These are phyloP conservation scores for Andrena flavipes DNA, from an alignment of 2,888 invertebrate genomes.

Conservation along the genomic window DNA sequence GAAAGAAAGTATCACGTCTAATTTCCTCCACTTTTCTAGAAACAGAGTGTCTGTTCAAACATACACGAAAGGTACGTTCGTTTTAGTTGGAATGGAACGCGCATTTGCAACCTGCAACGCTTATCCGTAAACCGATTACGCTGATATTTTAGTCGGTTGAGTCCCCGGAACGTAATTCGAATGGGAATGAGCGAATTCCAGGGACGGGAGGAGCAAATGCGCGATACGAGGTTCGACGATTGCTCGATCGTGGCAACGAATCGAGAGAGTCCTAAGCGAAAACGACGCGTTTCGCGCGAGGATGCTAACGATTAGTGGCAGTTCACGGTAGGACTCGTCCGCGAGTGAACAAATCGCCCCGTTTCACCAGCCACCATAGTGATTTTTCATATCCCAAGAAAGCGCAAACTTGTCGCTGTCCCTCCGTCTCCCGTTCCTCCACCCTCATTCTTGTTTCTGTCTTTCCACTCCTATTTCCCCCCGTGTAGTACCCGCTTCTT, in stretches of 20 bases:
- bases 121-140: slow-evolving; percentile 23
- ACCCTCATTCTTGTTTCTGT: slow-evolving; percentile 30
- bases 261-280: slow-evolving; percentile 19
- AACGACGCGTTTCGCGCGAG: slow-evolving; percentile 40
- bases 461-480: slow-evolving; percentile 36
- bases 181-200: slow-evolving; percentile 5
- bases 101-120: background rate
- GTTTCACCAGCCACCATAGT: slow-evolving; percentile 27
- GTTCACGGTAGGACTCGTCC: slow-evolving; percentile 20
- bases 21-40: too few relatives aligned
- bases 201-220: background rate
- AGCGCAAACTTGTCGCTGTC: slow-evolving; percentile 4
- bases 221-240: slow-evolving; percentile 19
- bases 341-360: slow-evolving; percentile 14
- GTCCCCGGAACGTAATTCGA: slow-evolving; percentile 8
- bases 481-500: slow-evolving; percentile 50
- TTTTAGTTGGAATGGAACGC: background rate
- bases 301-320: slow-evolving; percentile 49
- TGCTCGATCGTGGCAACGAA: slow-evolving; percentile 5
- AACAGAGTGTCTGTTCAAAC: too few relatives aligned
- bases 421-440: background rate
- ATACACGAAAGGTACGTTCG: background rate
- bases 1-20: too few relatives aligned
- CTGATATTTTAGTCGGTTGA: slow-evolving; percentile 4
- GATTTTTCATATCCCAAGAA: slow-evolving; percentile 37